Evolutionary conservation across 2,797 vertebrate genomes (phyloP).

Genomic region (Acestrorhynchus altus): DNA sequence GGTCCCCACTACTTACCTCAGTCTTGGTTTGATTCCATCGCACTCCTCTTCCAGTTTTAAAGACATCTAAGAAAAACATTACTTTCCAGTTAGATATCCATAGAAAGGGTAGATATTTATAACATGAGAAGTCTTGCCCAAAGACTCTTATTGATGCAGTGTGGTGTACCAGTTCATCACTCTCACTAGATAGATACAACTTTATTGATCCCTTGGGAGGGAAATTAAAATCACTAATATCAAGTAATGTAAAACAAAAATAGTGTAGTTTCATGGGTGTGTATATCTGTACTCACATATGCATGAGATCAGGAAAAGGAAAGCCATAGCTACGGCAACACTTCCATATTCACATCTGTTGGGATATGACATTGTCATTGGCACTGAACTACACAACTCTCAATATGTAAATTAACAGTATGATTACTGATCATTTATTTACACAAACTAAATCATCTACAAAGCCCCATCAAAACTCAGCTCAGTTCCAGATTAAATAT

Average conservation of each 20-base stretch:
- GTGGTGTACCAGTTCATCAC: too few relatives aligned
- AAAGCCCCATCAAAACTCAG: too few relatives aligned
- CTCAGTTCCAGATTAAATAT: too few relatives aligned
- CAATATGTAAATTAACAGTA: neutral
- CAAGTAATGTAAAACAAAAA: neutral
- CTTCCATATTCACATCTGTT: constrained; percentile 71
- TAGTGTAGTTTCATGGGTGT: neutral
- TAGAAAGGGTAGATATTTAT: too few relatives aligned
- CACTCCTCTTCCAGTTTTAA: constrained; percentile 65
- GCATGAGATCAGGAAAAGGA: constrained; percentile 53
- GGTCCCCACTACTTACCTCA: constrained; percentile 68
- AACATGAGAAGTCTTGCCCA: too few relatives aligned
- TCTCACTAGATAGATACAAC: too few relatives aligned
- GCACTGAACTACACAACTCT: neutral
- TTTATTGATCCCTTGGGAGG: too few relatives aligned
- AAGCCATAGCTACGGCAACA: constrained; percentile 45
- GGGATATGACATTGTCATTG: constrained; percentile 21
- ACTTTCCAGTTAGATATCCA: neutral
- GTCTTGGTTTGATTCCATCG: constrained; percentile 74
- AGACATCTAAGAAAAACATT: constrained; percentile 65
- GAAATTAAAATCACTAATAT: neutral
- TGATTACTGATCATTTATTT: neutral
- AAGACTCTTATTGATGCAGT: too few relatives aligned
- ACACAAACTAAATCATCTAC: too few relatives aligned
- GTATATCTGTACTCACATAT: constrained; percentile 69